phyloP scores from a whole-genome alignment of 2,888 invertebrate species.

The Latrodectus hesperus region DNA sequence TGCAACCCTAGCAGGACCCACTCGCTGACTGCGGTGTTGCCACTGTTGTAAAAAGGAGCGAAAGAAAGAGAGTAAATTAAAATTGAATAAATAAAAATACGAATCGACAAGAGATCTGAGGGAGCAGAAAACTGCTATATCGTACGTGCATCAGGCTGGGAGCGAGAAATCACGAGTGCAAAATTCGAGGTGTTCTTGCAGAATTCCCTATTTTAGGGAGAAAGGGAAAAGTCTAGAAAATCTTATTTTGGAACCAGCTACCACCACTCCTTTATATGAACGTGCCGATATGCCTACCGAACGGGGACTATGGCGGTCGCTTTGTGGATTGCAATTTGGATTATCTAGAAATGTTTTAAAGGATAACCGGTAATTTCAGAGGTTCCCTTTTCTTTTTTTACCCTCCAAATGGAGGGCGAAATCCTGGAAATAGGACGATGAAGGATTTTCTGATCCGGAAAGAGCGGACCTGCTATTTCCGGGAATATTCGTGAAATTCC shows the following conservation, averaged over 20 bases:
- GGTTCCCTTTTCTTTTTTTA: not conserved
- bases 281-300: constrained; percentile 50
- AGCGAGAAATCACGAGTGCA: not conserved
- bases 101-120: not conserved
- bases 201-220: not conserved
- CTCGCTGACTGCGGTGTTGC: constrained; percentile 66
- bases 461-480: constrained; percentile 53
- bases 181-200: not conserved
- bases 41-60: constrained; percentile 53
- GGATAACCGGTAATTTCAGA: not conserved
- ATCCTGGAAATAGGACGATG: constrained; percentile 28
- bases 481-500: constrained; percentile 54
- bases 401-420: constrained; percentile 31
- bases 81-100: constrained; percentile 19
- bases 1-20: constrained; percentile 34
- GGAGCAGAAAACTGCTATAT: constrained; percentile 8
- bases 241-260: constrained; percentile 1
- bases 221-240: constrained; percentile 5
- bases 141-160: not conserved
- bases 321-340: not conserved
- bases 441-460: constrained; percentile 56
- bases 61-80: constrained; percentile 50
- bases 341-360: not conserved
- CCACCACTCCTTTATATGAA: constrained; percentile 9
- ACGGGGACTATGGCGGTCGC: constrained; percentile 44